phyloP scores from a whole-genome alignment of 1,140 invertebrate genomes.

The Stegodyphus mimosarum region DNA sequence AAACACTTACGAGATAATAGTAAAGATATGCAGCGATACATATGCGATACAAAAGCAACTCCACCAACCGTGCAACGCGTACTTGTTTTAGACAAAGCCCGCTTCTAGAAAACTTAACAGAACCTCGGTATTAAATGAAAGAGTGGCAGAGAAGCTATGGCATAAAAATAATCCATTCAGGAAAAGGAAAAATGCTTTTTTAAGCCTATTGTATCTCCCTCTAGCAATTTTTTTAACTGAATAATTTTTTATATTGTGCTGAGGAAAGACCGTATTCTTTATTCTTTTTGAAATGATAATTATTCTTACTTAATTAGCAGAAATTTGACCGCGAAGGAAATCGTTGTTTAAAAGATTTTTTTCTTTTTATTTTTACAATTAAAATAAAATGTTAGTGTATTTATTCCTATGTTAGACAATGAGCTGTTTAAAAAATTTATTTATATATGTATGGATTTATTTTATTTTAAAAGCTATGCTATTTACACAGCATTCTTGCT shows the following conservation, averaged over 20 bases:
- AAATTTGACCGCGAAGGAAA: not conserved
- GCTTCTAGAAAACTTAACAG: slow-evolving; percentile 22
- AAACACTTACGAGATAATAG: slow-evolving; percentile 47
- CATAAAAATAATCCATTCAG: not conserved
- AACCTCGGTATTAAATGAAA: not conserved
- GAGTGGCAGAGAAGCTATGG: not conserved
- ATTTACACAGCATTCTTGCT: too few species aligned
- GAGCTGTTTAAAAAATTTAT: too few species aligned
- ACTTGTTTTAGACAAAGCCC: slow-evolving; percentile 41
- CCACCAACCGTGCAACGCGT: slow-evolving; percentile 31
- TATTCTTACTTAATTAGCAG: slow-evolving; percentile 13
- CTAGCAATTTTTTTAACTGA: slow-evolving; percentile 7
- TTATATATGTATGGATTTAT: too few species aligned
- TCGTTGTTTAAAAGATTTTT: too few species aligned
- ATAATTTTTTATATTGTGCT: too few species aligned
- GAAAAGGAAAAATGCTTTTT: not conserved
- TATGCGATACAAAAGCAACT: slow-evolving; percentile 46
- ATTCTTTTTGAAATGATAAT: not conserved
- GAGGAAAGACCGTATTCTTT: not conserved
- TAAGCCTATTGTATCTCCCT: not conserved
- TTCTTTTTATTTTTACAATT: too few species aligned
- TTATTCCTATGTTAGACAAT: too few species aligned
- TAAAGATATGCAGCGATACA: slow-evolving; percentile 25
- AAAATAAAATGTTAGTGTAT: too few species aligned
- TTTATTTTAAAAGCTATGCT: too few species aligned